Base-by-base conservation (phyloP, 2,888 invertebrate species). In the Nomada hirtipes region DNA sequence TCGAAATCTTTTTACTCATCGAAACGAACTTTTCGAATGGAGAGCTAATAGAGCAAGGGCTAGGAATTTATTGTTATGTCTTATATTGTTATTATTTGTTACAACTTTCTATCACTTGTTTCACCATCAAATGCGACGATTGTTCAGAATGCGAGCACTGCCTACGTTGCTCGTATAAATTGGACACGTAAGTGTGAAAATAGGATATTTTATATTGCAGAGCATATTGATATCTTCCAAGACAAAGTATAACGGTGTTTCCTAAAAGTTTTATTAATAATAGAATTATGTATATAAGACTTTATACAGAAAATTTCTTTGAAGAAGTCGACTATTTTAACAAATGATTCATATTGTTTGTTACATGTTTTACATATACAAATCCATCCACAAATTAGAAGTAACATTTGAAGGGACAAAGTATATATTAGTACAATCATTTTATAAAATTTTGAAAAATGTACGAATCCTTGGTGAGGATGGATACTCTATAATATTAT, bases 1-100 rank as follows among this genome's bases (percentile, higher is more conserved):
- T 89, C 95, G 96, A 36, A 97, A 97, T 93, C 95, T 96, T 47
- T 97, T 97, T 91, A 93, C 95, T 2, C 95, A 96, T 87, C 92
- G 95, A 2, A 90, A 94, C 42, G 95, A 96, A 61, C 93, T 96
- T 61, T 89, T 94, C 23, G 94, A 94, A 78, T 96, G 96, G 96
- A 93, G 94, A 83, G 88, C 89, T 1, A 94, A 94, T 86, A 94
- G 94, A 65, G 90, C 91, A 18, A 93, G 92, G 82, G 91, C 90
- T 70, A 92, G 94, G 76, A 94, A 92, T 90, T 89, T 91, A 29
- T 86, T 93, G 68, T 70, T 93, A 20, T 82, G 90, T 55, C 86
- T 94, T 36, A 88, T 93, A n/a, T 69, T 86, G 13, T 70, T 91
- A 15, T 79, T 93, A 52, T 86, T 93, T 11, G 55, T 89, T 47